Evolutionary conservation across 2,888 invertebrate genomes (phyloP).

Genomic region (Lepidonotus clava): DNA sequence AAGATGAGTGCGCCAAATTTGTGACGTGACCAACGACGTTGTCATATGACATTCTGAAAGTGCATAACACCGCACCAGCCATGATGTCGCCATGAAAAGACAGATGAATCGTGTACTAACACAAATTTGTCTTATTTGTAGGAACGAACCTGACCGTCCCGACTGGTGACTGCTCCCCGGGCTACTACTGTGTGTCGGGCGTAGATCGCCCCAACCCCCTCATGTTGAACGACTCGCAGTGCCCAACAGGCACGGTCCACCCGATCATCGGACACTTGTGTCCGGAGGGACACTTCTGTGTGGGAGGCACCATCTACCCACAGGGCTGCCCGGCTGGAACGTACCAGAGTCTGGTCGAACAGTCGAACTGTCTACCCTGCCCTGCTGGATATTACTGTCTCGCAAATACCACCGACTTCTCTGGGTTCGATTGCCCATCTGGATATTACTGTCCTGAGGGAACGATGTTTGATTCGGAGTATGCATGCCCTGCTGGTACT

Average conservation of each 20-base stretch:
- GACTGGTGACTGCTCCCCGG: conserved; percentile 72
- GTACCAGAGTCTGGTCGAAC: conserved; percentile 75
- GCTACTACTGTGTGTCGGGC: conserved; percentile 75
- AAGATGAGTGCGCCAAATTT: too few relatives aligned
- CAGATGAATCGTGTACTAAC: too few relatives aligned
- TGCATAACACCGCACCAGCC: too few relatives aligned
- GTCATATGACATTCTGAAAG: too few relatives aligned
- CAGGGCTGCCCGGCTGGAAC: conserved; percentile 76
- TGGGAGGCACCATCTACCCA: conserved; percentile 70
- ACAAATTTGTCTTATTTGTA: too few relatives aligned
- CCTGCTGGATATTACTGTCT: conserved; percentile 76
- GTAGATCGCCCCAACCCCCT: conserved; percentile 74
- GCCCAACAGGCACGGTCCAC: conserved; percentile 74
- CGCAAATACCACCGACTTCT: conserved; percentile 75
- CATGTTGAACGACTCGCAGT: conserved; percentile 74
- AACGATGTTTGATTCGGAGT: conserved; percentile 71
- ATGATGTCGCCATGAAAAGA: too few relatives aligned
- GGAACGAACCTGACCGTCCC: conserved; percentile 64
- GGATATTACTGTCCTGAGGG: conserved; percentile 74
- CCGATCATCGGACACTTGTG: conserved; percentile 77
- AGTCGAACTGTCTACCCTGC: conserved; percentile 72
- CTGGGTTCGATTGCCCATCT: conserved; percentile 71
- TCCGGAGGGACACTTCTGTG: conserved; percentile 75
- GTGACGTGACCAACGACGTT: too few relatives aligned
- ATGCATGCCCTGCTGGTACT: conserved; percentile 74